Evolutionary conservation across 2,113 vertebrate genomes (phyloP), one percentile per base, ranked within the genome.

Genomic region (Atlantisia rogersi): DNA sequence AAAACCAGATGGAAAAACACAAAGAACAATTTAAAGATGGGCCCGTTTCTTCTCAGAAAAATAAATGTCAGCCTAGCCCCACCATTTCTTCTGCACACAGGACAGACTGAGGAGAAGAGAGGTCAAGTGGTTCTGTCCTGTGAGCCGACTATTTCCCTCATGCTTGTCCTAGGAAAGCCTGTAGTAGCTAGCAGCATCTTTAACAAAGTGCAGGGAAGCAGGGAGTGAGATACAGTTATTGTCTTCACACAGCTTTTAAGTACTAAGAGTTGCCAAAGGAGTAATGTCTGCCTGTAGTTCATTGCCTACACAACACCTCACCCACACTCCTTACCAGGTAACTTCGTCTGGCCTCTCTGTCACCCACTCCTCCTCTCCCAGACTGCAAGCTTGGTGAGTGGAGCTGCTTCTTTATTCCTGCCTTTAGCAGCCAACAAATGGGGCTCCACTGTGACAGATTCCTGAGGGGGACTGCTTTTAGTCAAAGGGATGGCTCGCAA

Each of bases 1-100:
- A 94, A 97, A 96, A 93, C 87, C 95, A 94, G 84, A 96, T 96
- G 97, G 97, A 97, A 98, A 97, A 98, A 65, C 40, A 87, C 94
- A 90, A 96, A 93, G 85, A 91, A 88, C 16, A 92, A 71, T 94
- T 91, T 87, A 92, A 70, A 71, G 77, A 60, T 70, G 60, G 59
- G n/a, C 42, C 64, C 19, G 25, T 94, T 95, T 90, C 90, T 96
- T 90, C 96, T 95, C 76, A 84, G 93, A 92, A 93, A 75, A 71
- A 88, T 71, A 92, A 92, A 82, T 91, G 58, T 80, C 39, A 81
- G 39, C 42, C 40, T 39, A 78, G 55, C 52, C 79, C 50, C 68
- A 26, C 59, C 52, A 93, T 87, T 88, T 31, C 42, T 79, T 77
- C 67, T 88, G 2, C 22, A 48, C 40, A 56, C 1, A 2, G 55